These are phyloP conservation scores for Eurytoma adleriae DNA, from an alignment of 2,888 invertebrate genomes.

Conservation along the genomic window DNA sequence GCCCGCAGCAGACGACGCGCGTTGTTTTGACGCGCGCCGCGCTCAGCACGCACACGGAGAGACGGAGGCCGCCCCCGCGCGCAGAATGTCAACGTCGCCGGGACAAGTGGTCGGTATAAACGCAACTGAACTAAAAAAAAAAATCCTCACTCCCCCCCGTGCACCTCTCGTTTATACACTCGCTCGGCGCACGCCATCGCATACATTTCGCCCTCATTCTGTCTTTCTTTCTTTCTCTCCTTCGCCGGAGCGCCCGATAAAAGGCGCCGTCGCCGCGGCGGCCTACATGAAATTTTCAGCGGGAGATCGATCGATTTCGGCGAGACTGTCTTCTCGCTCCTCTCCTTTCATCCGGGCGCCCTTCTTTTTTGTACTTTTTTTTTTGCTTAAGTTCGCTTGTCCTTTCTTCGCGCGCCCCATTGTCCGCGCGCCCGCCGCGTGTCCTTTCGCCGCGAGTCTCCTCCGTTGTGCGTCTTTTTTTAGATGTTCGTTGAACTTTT, in stretches of 20 bases:
- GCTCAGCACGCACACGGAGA: no score
- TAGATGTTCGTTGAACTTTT: conserved; percentile 30
- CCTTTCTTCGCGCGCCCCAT: not conserved
- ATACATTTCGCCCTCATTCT: not conserved
- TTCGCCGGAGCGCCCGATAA: not conserved
- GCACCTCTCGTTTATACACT: no score
- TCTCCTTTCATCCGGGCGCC: not conserved
- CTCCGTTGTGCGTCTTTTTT: conserved; percentile 15
- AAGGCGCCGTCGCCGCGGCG: not conserved
- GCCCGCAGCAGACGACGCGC: conserved; percentile 11
- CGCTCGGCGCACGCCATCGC: no score
- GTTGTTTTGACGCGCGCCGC: not conserved
- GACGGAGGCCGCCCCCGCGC: conserved; percentile 15
- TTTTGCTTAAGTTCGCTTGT: not conserved
- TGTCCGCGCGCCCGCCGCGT: not conserved
- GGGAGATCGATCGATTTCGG: conserved; percentile 43
- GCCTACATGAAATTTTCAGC: conserved; percentile 42
- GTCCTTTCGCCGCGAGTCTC: conserved; percentile 1
- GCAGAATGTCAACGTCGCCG: conserved; percentile 50
- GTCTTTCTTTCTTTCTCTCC: not conserved
- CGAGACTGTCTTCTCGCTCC: conserved; percentile 9
- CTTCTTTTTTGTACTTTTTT: not conserved
- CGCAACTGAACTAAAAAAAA: no score
- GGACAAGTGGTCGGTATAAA: conserved; percentile 47
- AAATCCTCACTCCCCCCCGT: no score